These are phyloP conservation scores for Callinectes sapidus DNA, from an alignment of 2,888 invertebrate genomes.

Conservation along the genomic window DNA sequence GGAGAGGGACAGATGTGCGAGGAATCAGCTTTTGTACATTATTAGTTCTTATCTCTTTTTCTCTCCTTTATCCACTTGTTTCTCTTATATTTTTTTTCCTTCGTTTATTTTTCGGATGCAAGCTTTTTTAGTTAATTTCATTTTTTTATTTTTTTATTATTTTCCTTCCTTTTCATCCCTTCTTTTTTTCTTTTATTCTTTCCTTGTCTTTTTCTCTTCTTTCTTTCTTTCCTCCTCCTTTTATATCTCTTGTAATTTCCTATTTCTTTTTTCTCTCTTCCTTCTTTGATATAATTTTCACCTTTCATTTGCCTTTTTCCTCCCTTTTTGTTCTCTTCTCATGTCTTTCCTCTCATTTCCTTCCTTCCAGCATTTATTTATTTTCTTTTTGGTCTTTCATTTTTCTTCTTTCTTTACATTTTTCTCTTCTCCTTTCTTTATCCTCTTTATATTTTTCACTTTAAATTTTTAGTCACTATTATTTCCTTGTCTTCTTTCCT, in stretches of 20 bases:
- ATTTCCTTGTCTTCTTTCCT: neutral
- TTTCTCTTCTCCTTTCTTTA: neutral
- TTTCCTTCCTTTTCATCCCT: neutral
- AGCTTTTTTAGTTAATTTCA: neutral
- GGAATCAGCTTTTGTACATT: neutral
- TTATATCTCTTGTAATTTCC: neutral
- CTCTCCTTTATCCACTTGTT: neutral
- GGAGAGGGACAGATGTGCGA: neutral
- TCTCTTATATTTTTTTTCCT: neutral
- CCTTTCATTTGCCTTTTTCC: neutral
- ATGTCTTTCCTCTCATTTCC: too few species aligned
- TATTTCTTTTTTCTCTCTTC: neutral
- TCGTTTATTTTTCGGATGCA: neutral
- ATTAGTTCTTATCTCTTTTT: neutral
- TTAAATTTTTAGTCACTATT: neutral
- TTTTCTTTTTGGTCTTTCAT: neutral
- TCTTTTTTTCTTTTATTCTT: neutral
- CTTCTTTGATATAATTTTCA: neutral
- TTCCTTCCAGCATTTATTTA: too few species aligned
- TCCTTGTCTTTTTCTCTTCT: neutral
- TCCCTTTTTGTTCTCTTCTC: neutral
- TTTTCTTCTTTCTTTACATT: neutral
- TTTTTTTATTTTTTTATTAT: neutral
- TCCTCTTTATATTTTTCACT: too few species aligned
- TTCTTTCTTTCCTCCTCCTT: neutral